Conservation (phyloP, 1,140 invertebrate genomes). For the Tenebrio molitor region DNA sequence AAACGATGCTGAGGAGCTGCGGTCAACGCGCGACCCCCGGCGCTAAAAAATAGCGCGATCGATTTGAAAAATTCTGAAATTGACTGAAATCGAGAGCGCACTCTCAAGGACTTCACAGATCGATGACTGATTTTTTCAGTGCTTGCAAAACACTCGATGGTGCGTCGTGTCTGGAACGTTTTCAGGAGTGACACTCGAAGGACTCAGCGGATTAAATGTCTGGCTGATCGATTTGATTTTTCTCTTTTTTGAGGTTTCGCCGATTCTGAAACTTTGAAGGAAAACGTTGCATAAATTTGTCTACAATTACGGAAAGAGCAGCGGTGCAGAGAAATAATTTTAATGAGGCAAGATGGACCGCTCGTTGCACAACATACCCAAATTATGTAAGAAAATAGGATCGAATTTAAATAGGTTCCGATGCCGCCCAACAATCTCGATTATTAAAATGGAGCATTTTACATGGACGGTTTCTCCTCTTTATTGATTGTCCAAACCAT, state of each 20-base stretch:
- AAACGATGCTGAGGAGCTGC: background rate
- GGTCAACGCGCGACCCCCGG: no score
- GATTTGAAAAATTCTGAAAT: no score
- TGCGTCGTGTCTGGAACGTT: no score
- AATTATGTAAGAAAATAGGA: constrained; percentile 6
- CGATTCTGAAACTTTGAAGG: constrained; percentile 1
- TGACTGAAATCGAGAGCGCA: constrained; percentile 2
- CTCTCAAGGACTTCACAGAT: constrained; percentile 30
- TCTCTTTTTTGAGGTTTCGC: constrained; percentile 22
- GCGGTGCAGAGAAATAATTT: constrained; percentile 22
- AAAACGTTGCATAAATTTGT: constrained; percentile 25
- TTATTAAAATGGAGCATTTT: constrained; percentile 11
- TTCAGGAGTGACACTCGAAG: constrained; percentile 3
- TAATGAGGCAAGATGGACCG: constrained; percentile 20
- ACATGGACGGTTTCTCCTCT: constrained; percentile 4
- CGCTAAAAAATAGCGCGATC: no score
- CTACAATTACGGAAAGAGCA: constrained; percentile 26
- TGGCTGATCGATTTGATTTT: background rate
- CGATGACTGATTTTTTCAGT: constrained; percentile 30
- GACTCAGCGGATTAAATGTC: background rate
- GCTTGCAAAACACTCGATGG: background rate
- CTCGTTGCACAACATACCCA: constrained; percentile 6
- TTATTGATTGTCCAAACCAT: constrained; percentile 26
- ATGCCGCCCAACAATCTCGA: background rate
- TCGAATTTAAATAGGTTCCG: background rate